These are phyloP conservation scores for Gortyna flavago DNA, from an alignment of 2,888 invertebrate species.

Conservation along the genomic window DNA sequence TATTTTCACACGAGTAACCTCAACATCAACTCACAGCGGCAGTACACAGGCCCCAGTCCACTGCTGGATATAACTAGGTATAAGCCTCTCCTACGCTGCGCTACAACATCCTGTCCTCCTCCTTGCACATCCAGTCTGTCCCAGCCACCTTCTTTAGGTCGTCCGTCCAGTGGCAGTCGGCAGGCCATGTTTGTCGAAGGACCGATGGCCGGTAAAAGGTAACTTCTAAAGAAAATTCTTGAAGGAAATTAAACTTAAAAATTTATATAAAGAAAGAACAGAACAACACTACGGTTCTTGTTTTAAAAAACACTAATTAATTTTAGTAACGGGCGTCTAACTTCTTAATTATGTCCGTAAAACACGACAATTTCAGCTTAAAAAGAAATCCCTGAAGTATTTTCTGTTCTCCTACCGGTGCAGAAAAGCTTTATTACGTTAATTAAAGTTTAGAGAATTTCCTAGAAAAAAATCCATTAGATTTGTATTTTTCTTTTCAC, in stretches of 20 bases:
- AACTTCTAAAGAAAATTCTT: too few relatives aligned
- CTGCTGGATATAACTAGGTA: too few relatives aligned
- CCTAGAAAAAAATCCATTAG: not conserved
- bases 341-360: not conserved
- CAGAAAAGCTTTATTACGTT: slow-evolving; percentile 10
- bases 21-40: too few relatives aligned
- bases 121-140: too few relatives aligned
- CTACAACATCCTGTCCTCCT: too few relatives aligned
- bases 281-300: too few relatives aligned
- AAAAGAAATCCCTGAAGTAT: not conserved
- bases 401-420: not conserved
- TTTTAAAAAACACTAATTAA: not conserved
- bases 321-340: not conserved
- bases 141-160: not conserved
- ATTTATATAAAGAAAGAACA: not conserved
- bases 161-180: too few relatives aligned
- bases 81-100: too few relatives aligned
- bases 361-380: too few relatives aligned
- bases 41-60: too few relatives aligned
- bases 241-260: too few relatives aligned
- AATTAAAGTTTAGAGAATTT: slow-evolving; percentile 9
- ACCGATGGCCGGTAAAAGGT: not conserved
- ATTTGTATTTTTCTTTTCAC: slow-evolving; percentile 13
- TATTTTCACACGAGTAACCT: too few relatives aligned
- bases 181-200: not conserved